These are phyloP conservation scores for Gortyna flavago DNA, from an alignment of 2,888 invertebrate species.

Conservation along the genomic window DNA sequence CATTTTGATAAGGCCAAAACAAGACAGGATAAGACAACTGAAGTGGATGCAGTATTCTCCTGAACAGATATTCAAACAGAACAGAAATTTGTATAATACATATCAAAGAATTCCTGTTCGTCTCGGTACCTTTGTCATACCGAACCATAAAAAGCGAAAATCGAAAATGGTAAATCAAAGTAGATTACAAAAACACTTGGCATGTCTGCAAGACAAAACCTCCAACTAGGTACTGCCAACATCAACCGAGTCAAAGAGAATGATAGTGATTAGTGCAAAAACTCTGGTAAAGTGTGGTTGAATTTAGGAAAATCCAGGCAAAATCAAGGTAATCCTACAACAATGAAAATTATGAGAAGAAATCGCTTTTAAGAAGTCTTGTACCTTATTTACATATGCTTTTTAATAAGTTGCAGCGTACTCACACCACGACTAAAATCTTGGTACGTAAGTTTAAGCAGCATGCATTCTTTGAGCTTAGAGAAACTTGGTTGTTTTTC, in stretches of 20 bases:
- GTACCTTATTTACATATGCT: background rate
- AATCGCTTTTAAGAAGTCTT: background rate
- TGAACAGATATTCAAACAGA: background rate
- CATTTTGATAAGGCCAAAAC: background rate
- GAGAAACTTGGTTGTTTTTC: background rate
- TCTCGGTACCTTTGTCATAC: constrained; percentile 13
- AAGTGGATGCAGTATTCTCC: background rate
- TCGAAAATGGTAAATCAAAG: constrained; percentile 48
- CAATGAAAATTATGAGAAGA: background rate
- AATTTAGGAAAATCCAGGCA: background rate
- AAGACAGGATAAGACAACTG: no score
- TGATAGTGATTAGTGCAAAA: constrained; percentile 29
- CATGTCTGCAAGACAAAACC: constrained; percentile 42
- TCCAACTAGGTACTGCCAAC: constrained; percentile 37
- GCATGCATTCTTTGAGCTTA: background rate
- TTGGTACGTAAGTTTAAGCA: no score
- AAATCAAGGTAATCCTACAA: background rate
- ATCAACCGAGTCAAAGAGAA: constrained; percentile 28
- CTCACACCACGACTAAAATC: background rate
- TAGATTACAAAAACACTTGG: constrained; percentile 28
- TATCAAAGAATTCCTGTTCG: background rate
- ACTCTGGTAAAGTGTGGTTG: constrained; percentile 1
- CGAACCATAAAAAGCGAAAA: constrained; percentile 33
- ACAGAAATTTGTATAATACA: background rate
- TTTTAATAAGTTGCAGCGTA: background rate